Evolutionary conservation across 2,113 vertebrate genomes (phyloP).

Genomic region (Phaethornis superciliosus): DNA sequence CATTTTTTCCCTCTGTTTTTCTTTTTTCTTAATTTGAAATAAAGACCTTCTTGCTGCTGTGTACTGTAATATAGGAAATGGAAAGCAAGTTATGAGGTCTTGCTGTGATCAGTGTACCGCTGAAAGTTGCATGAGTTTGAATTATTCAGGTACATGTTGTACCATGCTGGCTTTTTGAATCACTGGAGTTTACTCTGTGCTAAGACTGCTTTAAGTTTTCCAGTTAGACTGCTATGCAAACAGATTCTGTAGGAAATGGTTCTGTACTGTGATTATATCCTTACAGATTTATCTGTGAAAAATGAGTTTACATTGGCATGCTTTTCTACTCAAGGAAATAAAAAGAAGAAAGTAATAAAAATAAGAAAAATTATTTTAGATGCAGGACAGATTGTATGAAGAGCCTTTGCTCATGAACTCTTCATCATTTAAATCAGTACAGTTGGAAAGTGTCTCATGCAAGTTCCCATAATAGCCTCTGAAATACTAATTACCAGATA

Average conservation of each 20-base stretch:
- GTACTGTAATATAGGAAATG: background rate
- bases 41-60: background rate
- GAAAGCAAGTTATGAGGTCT: background rate
- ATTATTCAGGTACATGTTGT: background rate
- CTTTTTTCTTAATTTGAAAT: background rate
- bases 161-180: background rate
- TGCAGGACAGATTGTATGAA: background rate
- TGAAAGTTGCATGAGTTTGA: background rate
- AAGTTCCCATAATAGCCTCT: slow-evolving; percentile 49
- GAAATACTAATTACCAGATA: slow-evolving; percentile 59
- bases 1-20: background rate
- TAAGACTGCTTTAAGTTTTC: background rate
- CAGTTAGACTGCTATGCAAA: background rate
- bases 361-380: background rate
- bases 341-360: background rate
- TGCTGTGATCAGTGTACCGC: background rate
- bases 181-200: background rate
- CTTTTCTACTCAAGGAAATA: background rate
- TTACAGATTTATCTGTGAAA: background rate
- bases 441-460: slow-evolving; percentile 34
- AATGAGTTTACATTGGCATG: background rate
- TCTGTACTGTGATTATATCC: background rate
- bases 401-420: background rate
- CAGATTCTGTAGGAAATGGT: background rate
- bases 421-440: slow-evolving; percentile 34